Percentiles rank a stretch among this genome's conserved stretches.
These are phyloP conservation scores for Acrobasis repandana DNA, from an alignment of 2,888 invertebrate species.

Conservation along the genomic window DNA sequence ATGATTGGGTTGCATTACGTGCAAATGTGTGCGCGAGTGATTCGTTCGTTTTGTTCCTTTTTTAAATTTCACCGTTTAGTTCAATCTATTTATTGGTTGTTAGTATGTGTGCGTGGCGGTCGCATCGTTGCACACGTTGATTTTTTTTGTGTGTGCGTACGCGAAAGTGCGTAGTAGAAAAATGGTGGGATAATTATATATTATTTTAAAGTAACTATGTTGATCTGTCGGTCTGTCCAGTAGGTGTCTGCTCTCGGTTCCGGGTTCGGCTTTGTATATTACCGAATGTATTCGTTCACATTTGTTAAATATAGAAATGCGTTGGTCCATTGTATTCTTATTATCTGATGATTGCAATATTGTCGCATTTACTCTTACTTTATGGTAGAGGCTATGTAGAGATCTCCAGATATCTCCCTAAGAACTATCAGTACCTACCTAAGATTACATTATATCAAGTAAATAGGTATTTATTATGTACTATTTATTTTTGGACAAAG, in stretches of 20 bases:
- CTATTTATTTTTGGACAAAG: too few relatives aligned
- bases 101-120: constrained; percentile 68
- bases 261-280: constrained; percentile 23
- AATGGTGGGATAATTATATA: constrained; percentile 71
- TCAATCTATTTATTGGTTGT: constrained; percentile 82
- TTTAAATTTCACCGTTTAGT: constrained; percentile 84
- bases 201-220: constrained; percentile 48
- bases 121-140: constrained; percentile 42
- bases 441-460: too few relatives aligned
- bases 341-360: not conserved
- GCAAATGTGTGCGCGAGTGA: constrained; percentile 66
- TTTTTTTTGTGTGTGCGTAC: constrained; percentile 46
- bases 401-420: too few relatives aligned
- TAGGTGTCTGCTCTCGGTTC: constrained; percentile 33
- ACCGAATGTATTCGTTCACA: constrained; percentile 2
- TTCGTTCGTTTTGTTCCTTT: constrained; percentile 81
- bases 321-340: not conserved
- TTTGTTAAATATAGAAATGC: not conserved
- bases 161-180: constrained; percentile 81
- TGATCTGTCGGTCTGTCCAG: constrained; percentile 5
- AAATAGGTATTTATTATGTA: too few relatives aligned
- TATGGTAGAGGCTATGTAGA: too few relatives aligned
- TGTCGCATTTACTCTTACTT: not conserved
- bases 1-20: constrained; percentile 76
- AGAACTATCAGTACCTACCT: too few relatives aligned